These are phyloP conservation scores for Conger conger DNA, from an alignment of 2,113 vertebrate genomes.

Conservation along the genomic window DNA sequence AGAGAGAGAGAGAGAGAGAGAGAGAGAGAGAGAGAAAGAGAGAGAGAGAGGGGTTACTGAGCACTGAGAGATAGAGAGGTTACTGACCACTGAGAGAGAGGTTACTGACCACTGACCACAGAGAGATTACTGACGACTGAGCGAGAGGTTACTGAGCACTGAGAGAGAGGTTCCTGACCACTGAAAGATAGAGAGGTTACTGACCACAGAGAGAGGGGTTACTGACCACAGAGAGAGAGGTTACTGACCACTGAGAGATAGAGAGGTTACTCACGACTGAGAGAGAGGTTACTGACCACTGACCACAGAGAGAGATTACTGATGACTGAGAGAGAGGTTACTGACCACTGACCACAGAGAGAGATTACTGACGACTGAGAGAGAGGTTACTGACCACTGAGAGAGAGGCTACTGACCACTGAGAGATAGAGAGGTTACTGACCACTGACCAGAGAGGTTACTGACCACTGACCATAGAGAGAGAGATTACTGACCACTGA, in stretches of 20 bases:
- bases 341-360: background rate
- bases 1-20: conserved; percentile 2
- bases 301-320: background rate
- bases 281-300: background rate
- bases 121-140: no score
- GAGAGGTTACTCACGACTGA: background rate
- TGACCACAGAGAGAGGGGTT: background rate
- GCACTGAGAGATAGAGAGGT: background rate
- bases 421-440: background rate
- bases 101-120: background rate
- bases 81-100: no score
- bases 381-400: no score
- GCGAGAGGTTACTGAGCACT: no score
- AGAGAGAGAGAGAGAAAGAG: background rate
- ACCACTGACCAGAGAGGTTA: background rate
- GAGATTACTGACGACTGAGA: no score
- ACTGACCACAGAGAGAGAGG: background rate
- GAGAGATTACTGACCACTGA: no score
- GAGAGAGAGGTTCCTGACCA: no score
- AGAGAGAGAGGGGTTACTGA: background rate
- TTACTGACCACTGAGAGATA: background rate
- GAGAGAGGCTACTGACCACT: no score
- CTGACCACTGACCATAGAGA: no score
- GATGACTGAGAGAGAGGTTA: no score
- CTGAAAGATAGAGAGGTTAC: background rate